phyloP scores from a whole-genome alignment of 1,140 invertebrate genomes.

The Ericerus pela region DNA sequence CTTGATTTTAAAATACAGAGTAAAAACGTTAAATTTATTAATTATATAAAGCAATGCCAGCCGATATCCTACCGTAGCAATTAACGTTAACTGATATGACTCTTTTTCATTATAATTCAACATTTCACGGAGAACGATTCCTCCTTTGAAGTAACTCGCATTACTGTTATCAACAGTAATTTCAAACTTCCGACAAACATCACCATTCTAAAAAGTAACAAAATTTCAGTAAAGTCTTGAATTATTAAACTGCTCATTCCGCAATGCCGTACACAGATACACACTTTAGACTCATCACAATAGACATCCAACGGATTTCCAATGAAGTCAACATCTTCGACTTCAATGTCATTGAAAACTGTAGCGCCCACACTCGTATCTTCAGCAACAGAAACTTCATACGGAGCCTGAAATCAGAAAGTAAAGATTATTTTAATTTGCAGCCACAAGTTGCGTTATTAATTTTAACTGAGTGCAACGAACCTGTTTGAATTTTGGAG shows the following conservation, averaged over 20 bases:
- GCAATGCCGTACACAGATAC: no score
- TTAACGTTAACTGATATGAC: conserved; percentile 53
- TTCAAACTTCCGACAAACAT: conserved; percentile 53
- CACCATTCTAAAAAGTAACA: conserved; percentile 41
- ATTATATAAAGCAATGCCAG: no score
- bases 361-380: conserved; percentile 56
- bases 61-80: conserved; percentile 54
- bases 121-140: conserved; percentile 44
- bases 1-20: no score
- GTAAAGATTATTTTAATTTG: background rate
- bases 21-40: no score
- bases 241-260: background rate
- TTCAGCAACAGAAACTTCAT: conserved; percentile 61
- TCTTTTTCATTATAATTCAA: conserved; percentile 56
- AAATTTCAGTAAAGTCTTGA: background rate
- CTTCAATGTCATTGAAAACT: conserved; percentile 52
- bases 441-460: background rate
- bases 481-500: conserved; percentile 63
- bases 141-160: conserved; percentile 44
- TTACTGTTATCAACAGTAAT: conserved; percentile 46
- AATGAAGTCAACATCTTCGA: conserved; percentile 60
- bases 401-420: conserved; percentile 44
- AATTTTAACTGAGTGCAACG: conserved; percentile 26
- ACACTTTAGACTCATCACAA: conserved; percentile 37
- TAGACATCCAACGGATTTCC: conserved; percentile 63